phyloP scores from a whole-genome alignment of 2,113 vertebrate species.

The Loxodonta africana region DNA sequence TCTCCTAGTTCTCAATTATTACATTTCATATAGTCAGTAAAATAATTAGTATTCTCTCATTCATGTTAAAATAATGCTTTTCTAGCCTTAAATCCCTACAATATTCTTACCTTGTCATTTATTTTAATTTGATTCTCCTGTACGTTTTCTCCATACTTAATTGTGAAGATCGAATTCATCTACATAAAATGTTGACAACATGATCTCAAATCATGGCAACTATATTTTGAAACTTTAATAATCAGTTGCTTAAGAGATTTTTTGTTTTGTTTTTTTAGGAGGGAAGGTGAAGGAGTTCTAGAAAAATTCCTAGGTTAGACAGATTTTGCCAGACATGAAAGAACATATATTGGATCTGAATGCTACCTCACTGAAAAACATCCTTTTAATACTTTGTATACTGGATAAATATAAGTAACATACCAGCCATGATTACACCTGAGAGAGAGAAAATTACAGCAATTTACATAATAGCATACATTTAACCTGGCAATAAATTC shows the following conservation, averaged over 20 bases:
- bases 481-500: slow-evolving; percentile 59
- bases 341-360: background rate
- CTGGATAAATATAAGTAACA: background rate
- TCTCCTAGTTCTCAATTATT: background rate
- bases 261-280: too few species aligned
- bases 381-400: background rate
- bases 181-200: background rate
- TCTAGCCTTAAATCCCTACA: background rate
- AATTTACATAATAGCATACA: slow-evolving; percentile 59
- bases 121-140: background rate
- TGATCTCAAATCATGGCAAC: background rate
- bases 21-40: background rate
- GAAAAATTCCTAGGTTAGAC: background rate
- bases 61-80: background rate
- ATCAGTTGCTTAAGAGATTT: background rate
- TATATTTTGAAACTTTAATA: background rate
- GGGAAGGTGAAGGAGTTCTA: background rate
- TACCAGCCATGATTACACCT: slow-evolving; percentile 4
- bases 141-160: background rate
- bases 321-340: background rate
- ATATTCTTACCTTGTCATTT: background rate
- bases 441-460: slow-evolving; percentile 1
- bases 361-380: background rate
- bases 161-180: background rate
- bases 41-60: background rate